Evolutionary conservation across 1,140 invertebrate species (phyloP).

Genomic region (Cyphomyrmex costatus): DNA sequence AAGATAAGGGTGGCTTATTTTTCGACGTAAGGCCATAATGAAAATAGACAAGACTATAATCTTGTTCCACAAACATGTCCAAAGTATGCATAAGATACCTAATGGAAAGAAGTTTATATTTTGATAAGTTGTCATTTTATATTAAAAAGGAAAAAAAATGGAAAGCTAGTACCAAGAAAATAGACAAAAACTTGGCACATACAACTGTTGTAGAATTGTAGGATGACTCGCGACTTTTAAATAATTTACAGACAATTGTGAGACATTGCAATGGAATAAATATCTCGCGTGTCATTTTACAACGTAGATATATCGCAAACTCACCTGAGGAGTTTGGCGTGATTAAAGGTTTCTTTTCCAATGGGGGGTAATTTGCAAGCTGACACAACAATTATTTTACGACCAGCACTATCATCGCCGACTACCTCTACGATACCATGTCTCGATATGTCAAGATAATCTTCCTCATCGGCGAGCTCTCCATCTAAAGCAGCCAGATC

Average conservation of each 20-base stretch:
- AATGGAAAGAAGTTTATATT: constrained; percentile 62
- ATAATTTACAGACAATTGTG: constrained; percentile 16
- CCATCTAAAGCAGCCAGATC: constrained; percentile 85
- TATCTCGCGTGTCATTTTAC: background rate
- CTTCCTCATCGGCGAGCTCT: constrained; percentile 87
- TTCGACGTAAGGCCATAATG: constrained; percentile 98
- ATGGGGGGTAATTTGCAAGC: constrained; percentile 96
- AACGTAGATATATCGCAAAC: constrained; percentile 14
- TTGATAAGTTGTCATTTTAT: constrained; percentile 25
- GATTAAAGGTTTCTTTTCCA: constrained; percentile 93
- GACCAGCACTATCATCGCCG: constrained; percentile 95
- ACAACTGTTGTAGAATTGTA: background rate
- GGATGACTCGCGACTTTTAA: background rate
- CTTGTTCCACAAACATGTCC: constrained; percentile 99
- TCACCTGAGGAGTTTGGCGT: constrained; percentile 93
- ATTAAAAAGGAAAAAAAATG: background rate
- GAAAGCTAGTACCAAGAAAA: background rate
- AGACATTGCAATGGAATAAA: background rate
- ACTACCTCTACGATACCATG: constrained; percentile 96
- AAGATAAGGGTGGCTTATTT: constrained; percentile 98
- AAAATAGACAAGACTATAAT: constrained; percentile 99
- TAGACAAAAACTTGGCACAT: background rate
- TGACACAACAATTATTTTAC: constrained; percentile 98
- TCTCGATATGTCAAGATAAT: constrained; percentile 92
- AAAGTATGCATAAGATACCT: constrained; percentile 98